Evolutionary conservation across 1,140 invertebrate species (phyloP).

Genomic region (Penaeus vannamei): DNA sequence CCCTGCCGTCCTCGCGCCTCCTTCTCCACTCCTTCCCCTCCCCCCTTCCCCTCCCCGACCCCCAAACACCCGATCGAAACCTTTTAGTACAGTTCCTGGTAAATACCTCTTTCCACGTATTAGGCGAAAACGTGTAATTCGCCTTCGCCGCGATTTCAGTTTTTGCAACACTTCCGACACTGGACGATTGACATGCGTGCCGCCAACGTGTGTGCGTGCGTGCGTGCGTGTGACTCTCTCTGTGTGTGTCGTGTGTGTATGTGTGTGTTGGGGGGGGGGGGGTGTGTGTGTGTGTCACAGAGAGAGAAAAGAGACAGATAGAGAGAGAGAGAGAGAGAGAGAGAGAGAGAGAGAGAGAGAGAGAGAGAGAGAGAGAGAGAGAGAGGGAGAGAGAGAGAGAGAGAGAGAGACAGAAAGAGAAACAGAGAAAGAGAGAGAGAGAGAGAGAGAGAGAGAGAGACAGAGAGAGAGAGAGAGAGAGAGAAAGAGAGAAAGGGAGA

Average conservation of each 20-base stretch:
- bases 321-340: no score
- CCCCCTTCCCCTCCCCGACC: neutral
- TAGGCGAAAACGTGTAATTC: neutral
- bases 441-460: constrained; percentile 49
- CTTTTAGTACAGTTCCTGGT: neutral
- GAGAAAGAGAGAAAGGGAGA: neutral
- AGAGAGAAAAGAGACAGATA: no score
- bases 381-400: no score
- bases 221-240: neutral
- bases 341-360: no score
- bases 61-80: no score
- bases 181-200: no score
- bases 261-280: no score
- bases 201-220: neutral
- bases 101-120: neutral
- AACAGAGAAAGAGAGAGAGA: constrained; percentile 31
- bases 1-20: neutral
- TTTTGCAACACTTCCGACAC: no score
- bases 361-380: no score
- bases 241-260: neutral
- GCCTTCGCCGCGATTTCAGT: no score
- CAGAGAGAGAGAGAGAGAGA: constrained; percentile 29
- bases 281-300: no score
- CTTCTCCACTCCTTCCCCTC: neutral
- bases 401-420: neutral